These are phyloP conservation scores for Paedocypris sp. DNA, from an alignment of 2,113 vertebrate species.

Conservation along the genomic window DNA sequence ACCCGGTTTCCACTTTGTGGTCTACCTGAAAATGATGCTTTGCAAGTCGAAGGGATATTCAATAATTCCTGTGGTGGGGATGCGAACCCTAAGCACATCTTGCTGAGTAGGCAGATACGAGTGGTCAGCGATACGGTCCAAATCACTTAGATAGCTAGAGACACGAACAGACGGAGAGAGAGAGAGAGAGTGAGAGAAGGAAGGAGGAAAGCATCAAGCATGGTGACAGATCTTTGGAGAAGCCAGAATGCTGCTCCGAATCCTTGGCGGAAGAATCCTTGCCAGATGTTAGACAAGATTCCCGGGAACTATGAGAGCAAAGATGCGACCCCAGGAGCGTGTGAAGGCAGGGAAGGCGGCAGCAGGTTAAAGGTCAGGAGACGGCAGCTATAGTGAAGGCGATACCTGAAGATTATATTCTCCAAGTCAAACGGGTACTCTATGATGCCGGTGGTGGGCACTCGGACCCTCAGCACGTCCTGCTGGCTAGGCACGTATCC, in stretches of 20 bases:
- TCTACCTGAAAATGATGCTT: conserved; percentile 98
- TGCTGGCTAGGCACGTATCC: conserved; percentile 85
- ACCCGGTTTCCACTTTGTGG: not conserved
- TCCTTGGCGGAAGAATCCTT: no score
- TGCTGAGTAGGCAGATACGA: conserved; percentile 96
- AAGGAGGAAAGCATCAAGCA: conserved; percentile 51
- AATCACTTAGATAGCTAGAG: conserved; percentile 87
- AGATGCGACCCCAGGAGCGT: not conserved
- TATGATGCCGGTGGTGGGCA: conserved; percentile 90
- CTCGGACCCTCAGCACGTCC: conserved; percentile 83
- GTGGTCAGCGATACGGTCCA: conserved; percentile 85
- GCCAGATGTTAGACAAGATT: no score
- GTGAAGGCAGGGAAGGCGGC: conserved; percentile 1
- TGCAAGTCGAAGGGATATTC: conserved; percentile 98
- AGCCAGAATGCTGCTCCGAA: not conserved
- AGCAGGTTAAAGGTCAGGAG: conserved; percentile 14
- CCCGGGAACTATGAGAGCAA: not conserved
- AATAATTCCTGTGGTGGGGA: conserved; percentile 96
- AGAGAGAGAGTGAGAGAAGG: conserved; percentile 10
- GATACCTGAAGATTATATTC: conserved; percentile 92
- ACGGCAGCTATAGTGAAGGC: not conserved
- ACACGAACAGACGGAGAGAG: conserved; percentile 33
- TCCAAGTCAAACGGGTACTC: conserved; percentile 92
- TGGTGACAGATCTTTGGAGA: conserved; percentile 36
- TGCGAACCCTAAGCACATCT: conserved; percentile 92